Percentiles rank a stretch among this genome's conserved stretches.
Evolutionary conservation across 2,888 invertebrate species (phyloP).

Genomic region (Notodonta dromedarius): DNA sequence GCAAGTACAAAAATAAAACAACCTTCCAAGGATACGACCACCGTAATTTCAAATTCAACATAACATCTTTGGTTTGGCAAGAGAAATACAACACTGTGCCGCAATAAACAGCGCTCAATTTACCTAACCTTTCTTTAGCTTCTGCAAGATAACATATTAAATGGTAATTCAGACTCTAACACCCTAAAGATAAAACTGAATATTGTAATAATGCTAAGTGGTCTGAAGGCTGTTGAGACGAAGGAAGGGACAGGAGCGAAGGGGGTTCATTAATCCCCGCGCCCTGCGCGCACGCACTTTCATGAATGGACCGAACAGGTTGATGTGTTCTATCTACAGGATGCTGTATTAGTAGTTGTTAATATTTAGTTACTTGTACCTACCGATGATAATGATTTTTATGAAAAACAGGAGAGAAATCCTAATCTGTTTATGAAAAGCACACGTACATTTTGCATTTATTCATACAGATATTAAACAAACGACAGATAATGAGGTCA

Average conservation of each 20-base stretch:
- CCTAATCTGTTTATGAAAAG: conserved; percentile 16
- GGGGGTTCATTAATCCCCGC: conserved; percentile 83
- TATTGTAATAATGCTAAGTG: conserved; percentile 31
- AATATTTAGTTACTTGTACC: not conserved
- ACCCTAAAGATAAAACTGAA: conserved; percentile 40
- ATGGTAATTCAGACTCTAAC: conserved; percentile 42
- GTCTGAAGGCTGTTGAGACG: conserved; percentile 60
- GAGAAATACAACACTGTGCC: conserved; percentile 49
- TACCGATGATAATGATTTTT: not conserved
- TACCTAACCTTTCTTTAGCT: conserved; percentile 17
- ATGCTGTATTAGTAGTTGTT: conserved; percentile 39
- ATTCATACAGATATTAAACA: conserved; percentile 26
- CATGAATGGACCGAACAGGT: conserved; percentile 84
- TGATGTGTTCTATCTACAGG: conserved; percentile 77
- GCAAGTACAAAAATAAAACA: conserved; percentile 72
- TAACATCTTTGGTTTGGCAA: conserved; percentile 41
- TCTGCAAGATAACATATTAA: conserved; percentile 13
- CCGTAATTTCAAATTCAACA: conserved; percentile 71
- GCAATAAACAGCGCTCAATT: conserved; percentile 41
- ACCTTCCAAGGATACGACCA: conserved; percentile 83
- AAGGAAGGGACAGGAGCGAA: conserved; percentile 61
- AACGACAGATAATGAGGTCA: conserved; percentile 46
- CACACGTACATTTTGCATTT: conserved; percentile 36
- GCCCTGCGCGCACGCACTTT: conserved; percentile 84
- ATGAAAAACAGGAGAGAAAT: conserved; percentile 8